Evolutionary conservation across 2,888 invertebrate species (phyloP).

Genomic region (Hermaeophaga mercurialis): DNA sequence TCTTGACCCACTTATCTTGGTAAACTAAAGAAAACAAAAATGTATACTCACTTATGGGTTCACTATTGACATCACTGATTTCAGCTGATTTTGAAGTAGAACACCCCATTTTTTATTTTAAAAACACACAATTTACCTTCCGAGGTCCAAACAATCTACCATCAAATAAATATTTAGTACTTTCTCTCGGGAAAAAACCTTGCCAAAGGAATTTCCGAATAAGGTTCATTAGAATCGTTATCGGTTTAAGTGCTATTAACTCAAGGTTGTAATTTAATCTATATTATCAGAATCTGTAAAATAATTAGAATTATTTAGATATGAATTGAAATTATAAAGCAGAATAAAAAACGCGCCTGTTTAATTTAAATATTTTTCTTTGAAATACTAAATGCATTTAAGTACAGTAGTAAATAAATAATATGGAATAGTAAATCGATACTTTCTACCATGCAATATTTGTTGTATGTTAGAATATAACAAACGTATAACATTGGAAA

Average conservation of each 20-base stretch:
- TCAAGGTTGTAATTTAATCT: neutral
- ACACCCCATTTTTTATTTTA: slow-evolving; percentile 19
- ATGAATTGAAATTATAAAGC: too few species aligned
- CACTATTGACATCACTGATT: neutral
- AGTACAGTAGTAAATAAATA: too few species aligned
- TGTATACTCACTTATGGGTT: neutral
- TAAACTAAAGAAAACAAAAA: neutral
- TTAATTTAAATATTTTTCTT: too few species aligned
- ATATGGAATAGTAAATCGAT: too few species aligned
- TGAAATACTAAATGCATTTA: too few species aligned
- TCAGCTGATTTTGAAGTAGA: slow-evolving; percentile 15
- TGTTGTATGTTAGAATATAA: too few species aligned
- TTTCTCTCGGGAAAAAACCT: slow-evolving; percentile 22
- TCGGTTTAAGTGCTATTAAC: neutral
- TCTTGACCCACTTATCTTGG: neutral
- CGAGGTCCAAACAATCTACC: neutral
- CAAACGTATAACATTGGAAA: too few species aligned
- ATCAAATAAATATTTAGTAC: slow-evolving; percentile 2
- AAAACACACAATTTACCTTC: neutral
- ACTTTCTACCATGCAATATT: too few species aligned
- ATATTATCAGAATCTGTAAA: too few species aligned
- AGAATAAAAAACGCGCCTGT: too few species aligned
- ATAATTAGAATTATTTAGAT: too few species aligned
- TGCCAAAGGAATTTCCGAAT: slow-evolving; percentile 24
- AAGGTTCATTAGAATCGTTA: slow-evolving; percentile 1